Base-by-base conservation (phyloP, 2,888 invertebrate genomes). In the Luffia ferchaultella region DNA sequence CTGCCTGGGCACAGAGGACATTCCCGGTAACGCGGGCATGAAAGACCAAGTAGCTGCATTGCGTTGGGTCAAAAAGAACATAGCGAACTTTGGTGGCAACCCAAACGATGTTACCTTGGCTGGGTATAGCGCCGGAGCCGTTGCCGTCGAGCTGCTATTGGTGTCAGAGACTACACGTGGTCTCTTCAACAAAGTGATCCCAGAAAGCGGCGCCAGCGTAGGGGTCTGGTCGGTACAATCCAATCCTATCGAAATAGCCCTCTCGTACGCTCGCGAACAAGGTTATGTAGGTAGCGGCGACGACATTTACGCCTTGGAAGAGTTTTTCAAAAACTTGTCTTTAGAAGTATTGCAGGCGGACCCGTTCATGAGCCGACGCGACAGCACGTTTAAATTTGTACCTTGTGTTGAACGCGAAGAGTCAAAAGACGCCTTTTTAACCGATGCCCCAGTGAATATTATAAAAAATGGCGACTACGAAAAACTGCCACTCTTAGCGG, bases 171-270 rank as follows among this genome's bases (percentile, higher is more conserved):
- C 71, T 12, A 63, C 68, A 0, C 59, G 63, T 43, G 73, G 70
- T 15, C 57, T 84, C 0, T 55, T 80, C 43, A 72, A 78, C 30
- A 72, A 68, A 55, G 75, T 63, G 1, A 72, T 85, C 45, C 50
- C 78, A 16, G 83, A 83, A 55, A 76, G 76, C 9, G 79, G 79
- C 0, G 74, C 82, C 1, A 65, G 30, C 12, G 30, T 30, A 30
- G 30, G 5, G 3, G 3, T 12, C 12, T 30, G 30, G 30, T 12
- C 12, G 30, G n/a, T n/a, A 7, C 30, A 30, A 30, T 30, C 30
- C 30, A 30, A 73, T 51, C 73, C 76, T 2, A 43, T 73, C 2
- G 57, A 63, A 55, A 65, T 55, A 40, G 75, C 75, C 3, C 65
- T 66, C 5, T 7, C 30, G 30, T 30, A 30, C 12, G 30, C 30